A percentile compares a stretch with the other conserved stretches of the same genome.
Evolutionary conservation across 2,888 invertebrate species (phyloP).

Genomic region (Trypoxylon attenuatum): DNA sequence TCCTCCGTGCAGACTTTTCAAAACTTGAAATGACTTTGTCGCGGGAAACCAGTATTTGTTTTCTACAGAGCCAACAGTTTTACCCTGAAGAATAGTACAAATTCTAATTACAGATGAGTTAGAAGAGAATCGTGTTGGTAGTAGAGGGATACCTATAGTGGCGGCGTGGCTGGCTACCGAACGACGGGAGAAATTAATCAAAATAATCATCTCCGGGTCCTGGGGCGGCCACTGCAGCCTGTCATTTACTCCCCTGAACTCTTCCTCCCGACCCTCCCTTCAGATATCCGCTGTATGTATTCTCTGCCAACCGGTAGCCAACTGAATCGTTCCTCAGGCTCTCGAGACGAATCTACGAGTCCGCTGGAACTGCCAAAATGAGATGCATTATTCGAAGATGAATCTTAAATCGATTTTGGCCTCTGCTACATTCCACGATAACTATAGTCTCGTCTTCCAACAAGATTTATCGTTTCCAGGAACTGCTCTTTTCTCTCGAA

Average conservation of each 20-base stretch:
- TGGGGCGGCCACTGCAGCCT: conserved; percentile 58
- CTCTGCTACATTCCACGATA: neutral
- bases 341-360: conserved; percentile 23
- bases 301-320: conserved; percentile 54
- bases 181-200: conserved; percentile 68
- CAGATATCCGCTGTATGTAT: conserved; percentile 33
- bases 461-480: neutral
- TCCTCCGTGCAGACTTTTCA: no score
- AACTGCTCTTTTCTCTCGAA: neutral
- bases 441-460: neutral
- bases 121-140: conserved; percentile 41
- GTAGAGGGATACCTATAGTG: conserved; percentile 44
- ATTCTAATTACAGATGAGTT: conserved; percentile 34
- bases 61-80: no score
- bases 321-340: conserved; percentile 22
- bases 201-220: conserved; percentile 64
- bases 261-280: conserved; percentile 45
- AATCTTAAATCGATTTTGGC: conserved; percentile 39
- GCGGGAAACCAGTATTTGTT: no score
- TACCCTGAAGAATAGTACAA: conserved; percentile 15
- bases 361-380: conserved; percentile 14
- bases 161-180: conserved; percentile 63
- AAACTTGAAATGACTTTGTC: no score
- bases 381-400: conserved; percentile 19
- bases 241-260: conserved; percentile 62